These are phyloP conservation scores for Parapsyche elsis DNA, from an alignment of 1,140 invertebrate genomes.

Conservation along the genomic window DNA sequence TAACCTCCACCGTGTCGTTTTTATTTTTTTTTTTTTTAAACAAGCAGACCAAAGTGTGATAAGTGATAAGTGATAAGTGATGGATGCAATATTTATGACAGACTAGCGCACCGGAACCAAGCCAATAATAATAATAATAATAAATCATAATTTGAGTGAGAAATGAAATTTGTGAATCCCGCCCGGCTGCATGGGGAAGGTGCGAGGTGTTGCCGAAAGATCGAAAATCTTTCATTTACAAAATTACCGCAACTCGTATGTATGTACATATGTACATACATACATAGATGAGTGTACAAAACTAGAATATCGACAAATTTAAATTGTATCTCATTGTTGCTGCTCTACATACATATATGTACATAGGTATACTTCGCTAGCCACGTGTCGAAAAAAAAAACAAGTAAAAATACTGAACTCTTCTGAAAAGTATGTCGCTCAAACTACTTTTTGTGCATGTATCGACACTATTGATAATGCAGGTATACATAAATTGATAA, in stretches of 20 bases:
- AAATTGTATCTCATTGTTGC: background rate
- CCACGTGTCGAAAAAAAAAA: conserved; percentile 1
- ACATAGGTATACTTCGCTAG: conserved; percentile 38
- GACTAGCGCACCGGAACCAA: conserved; percentile 50
- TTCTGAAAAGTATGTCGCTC: background rate
- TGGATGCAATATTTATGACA: conserved; percentile 40
- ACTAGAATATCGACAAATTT: conserved; percentile 43
- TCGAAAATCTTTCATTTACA: background rate
- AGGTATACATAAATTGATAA: background rate
- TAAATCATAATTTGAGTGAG: background rate
- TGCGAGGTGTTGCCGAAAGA: conserved; percentile 23
- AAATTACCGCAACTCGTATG: too few relatives aligned
- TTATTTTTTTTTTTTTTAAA: conserved; percentile 32
- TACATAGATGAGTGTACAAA: conserved; percentile 37
- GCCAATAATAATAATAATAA: conserved; percentile 33
- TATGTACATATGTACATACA: too few relatives aligned
- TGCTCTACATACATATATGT: too few relatives aligned
- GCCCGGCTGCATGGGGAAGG: conserved; percentile 41
- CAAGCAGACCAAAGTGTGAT: conserved; percentile 48
- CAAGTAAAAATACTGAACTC: background rate
- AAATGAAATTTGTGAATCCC: conserved; percentile 33
- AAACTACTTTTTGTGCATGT: too few relatives aligned
- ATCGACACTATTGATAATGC: background rate
- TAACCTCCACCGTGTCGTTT: conserved; percentile 46
- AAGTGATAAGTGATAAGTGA: conserved; percentile 48